Base-by-base conservation (phyloP, 53 echinoderm and acorn worm species). In the Holothuria leucospilota region DNA sequence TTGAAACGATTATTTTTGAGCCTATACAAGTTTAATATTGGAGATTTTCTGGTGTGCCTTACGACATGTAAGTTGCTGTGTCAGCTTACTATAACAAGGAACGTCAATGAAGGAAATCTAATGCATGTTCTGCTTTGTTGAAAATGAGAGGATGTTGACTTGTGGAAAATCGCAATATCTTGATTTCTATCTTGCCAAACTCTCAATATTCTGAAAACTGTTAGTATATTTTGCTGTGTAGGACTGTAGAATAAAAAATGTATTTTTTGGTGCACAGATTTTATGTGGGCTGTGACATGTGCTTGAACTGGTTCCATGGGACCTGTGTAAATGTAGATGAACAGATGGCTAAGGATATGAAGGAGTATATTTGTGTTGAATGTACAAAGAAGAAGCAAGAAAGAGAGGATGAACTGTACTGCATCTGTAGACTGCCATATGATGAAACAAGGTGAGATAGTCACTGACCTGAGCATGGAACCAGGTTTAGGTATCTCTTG, bases 251-350 rank as follows among this genome's bases (percentile, higher is more conserved):
- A 2, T 18, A 38, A 6, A 27, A 30, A 13, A 2, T 67, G 24
- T 2, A 13, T 13, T 67, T 38, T 30, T 14, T 15, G 26, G 25
- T 20, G 2, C 49, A 20, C 84, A 99, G 99, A 81, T 99, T 99
- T 78, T 99, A 99, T 89, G 95, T 99, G 18, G 99, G 99, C 18
- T 99, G 99, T 86, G 99, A 99, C 70, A 90, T 99, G 87, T 99
- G 99, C 89, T 89, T 91, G 85, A 99, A 99, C 88, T 99, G 99
- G 99, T 99, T 88, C 92, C 99, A 99, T 63, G 95, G 95, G 11
- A 64, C 90, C n/a, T 99, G 99, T 86, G 94, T 99, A 24, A 90
- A 92, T 27, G 89, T 99, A 30, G 65, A 84, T 6, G 95, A 95
- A 78, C 91, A 95, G 74, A 85, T 86, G 84, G 99, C 99, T 5